phyloP scores from a whole-genome alignment of 2,113 vertebrate species.

The Chlamydotis undulata region DNA sequence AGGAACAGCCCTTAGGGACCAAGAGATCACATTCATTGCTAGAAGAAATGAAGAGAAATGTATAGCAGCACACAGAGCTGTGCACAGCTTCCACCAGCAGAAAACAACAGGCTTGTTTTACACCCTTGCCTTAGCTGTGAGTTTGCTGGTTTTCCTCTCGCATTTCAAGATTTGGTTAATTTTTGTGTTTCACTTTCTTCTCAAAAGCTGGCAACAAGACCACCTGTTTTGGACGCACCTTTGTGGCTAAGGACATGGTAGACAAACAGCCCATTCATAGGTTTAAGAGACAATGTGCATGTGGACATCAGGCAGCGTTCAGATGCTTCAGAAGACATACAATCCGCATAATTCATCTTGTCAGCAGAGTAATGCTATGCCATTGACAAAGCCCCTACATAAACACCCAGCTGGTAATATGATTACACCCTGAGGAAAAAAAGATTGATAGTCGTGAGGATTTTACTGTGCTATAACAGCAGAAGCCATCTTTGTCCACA shows the following conservation, averaged over 20 bases:
- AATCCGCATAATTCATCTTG: background rate
- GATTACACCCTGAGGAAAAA: background rate
- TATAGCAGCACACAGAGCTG: background rate
- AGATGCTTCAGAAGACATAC: background rate
- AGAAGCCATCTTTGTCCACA: background rate
- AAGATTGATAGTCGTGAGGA: background rate
- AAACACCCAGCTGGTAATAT: slow-evolving; percentile 35
- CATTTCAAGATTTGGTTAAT: background rate
- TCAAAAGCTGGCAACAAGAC: background rate
- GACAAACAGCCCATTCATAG: background rate
- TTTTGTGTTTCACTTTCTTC: background rate
- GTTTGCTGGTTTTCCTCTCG: background rate
- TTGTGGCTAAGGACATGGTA: background rate
- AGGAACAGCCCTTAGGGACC: background rate
- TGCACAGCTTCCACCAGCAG: background rate
- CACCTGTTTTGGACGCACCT: background rate
- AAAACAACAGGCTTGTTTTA: background rate
- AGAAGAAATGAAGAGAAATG: background rate
- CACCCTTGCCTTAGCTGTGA: background rate
- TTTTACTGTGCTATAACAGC: slow-evolving; percentile 11
- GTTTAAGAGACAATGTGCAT: background rate
- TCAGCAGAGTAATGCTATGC: background rate
- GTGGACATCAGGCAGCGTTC: background rate
- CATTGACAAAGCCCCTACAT: slow-evolving; percentile 14
- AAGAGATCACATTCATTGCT: background rate